phyloP scores from a whole-genome alignment of 2,113 vertebrate species.

The Labeo rohita region DNA sequence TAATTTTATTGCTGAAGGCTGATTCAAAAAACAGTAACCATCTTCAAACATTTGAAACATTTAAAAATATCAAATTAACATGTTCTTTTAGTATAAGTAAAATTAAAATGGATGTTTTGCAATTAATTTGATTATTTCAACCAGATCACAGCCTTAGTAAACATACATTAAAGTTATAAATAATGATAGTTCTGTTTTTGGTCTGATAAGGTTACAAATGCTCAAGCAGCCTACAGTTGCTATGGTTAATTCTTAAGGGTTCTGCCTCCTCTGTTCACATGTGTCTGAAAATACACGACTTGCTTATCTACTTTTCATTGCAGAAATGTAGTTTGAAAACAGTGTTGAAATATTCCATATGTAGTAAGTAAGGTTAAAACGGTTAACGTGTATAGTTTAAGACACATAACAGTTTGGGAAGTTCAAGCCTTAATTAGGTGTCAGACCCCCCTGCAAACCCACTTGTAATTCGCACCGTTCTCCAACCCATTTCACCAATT shows the following conservation, averaged over 20 bases:
- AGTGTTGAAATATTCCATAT: neutral
- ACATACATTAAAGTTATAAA: neutral
- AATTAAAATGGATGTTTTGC: too few relatives aligned
- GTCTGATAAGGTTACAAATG: neutral
- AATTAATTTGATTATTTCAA: too few relatives aligned
- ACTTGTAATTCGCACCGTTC: neutral
- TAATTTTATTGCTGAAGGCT: neutral
- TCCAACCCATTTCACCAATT: neutral
- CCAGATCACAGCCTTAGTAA: too few relatives aligned
- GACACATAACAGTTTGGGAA: neutral
- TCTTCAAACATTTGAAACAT: too few relatives aligned
- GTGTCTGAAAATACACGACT: neutral
- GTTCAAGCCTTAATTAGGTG: neutral
- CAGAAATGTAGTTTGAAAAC: neutral
- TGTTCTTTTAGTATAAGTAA: too few relatives aligned
- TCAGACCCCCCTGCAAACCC: neutral
- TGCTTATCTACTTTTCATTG: neutral
- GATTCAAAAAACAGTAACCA: too few relatives aligned
- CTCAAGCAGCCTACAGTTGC: neutral
- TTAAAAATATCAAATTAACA: too few relatives aligned
- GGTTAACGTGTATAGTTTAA: neutral
- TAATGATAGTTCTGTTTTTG: neutral
- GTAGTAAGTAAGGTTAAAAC: neutral
- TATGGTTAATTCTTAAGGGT: neutral
- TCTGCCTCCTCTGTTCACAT: neutral